A percentile compares a stretch with the other conserved stretches of the same genome.
Conservation (phyloP, 2,888 invertebrate genomes). For the Campoplex nolae region DNA sequence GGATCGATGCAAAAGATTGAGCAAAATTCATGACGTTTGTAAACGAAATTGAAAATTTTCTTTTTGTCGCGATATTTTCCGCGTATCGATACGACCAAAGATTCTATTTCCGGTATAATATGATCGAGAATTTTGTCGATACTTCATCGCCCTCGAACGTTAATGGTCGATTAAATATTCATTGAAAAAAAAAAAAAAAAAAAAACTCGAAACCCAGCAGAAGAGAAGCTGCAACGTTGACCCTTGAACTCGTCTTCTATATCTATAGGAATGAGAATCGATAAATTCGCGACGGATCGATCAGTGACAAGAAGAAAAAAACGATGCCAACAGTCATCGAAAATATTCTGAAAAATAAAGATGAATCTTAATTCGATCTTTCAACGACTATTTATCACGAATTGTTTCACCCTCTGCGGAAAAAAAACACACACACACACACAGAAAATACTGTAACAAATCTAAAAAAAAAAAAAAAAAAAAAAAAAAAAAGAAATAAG, state of each 20-base stretch:
- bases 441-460: not conserved
- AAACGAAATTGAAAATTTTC: not conserved
- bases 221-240: not conserved
- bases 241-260: not conserved
- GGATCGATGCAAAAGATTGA: not conserved
- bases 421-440: not conserved
- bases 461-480: not conserved
- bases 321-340: no score
- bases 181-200: not conserved
- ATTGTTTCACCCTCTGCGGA: not conserved
- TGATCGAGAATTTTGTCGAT: not conserved
- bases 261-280: not conserved
- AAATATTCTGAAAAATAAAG: not conserved
- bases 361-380: not conserved
- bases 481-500: not conserved
- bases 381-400: no score
- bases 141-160: not conserved
- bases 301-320: not conserved
- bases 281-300: not conserved
- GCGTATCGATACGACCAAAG: not conserved
- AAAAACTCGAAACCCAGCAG: not conserved
- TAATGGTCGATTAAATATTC: conserved; percentile 19
- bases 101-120: not conserved
- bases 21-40: not conserved
- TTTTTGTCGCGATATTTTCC: not conserved